Base-by-base conservation (phyloP, 2,113 vertebrate species). In the Proterorhinus semilunaris region DNA sequence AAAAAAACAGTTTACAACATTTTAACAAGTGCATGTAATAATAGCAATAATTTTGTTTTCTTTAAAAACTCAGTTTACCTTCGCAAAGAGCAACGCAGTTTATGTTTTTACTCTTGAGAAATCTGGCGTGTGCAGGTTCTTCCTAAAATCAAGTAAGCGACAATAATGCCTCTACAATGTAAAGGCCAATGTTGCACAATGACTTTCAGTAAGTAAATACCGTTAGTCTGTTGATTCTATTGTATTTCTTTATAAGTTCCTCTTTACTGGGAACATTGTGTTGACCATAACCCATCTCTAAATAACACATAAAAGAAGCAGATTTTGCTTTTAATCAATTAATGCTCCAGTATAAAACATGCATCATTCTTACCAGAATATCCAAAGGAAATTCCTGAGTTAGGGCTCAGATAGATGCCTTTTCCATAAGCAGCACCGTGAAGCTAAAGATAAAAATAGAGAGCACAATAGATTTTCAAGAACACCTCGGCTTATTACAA, bases 381-480 rank as follows among this genome's bases (percentile, higher is more conserved):
- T 94, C 95, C 97, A 94, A 99, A 99, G 84, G 96, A 98, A 92
- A 99, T 96, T 93, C 95, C 97, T 87, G 97, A 98, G 90, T 98
- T 95, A 81, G 97, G 97, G 92, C 97, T 99, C 88, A 99, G 89
- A 92, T 99, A 99, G 93, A 99, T 98, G 86, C 97, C 97, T 94
- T 97, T 98, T 76, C 97, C 97, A 90, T 98, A 98, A 73, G 96
- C 97, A 93, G 97, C 95, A 93, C 97, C 97, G 88, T 99, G 95
- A 91, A 98, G 94, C 97, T 98, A 83, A 74, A 94, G 88, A 93
- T 83, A 64, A n/a, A 10, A 54, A 27, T 27, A 55, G 10, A 10
- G 11, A 55, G 17, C 17, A 27, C 17, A 27, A 3, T 27, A 10
- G 2, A 11, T 53, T 11, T 9, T 55, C 53, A 55, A 27, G 11